phyloP scores from a whole-genome alignment of 2,797 vertebrate genomes.

The Cyprinella venusta region DNA sequence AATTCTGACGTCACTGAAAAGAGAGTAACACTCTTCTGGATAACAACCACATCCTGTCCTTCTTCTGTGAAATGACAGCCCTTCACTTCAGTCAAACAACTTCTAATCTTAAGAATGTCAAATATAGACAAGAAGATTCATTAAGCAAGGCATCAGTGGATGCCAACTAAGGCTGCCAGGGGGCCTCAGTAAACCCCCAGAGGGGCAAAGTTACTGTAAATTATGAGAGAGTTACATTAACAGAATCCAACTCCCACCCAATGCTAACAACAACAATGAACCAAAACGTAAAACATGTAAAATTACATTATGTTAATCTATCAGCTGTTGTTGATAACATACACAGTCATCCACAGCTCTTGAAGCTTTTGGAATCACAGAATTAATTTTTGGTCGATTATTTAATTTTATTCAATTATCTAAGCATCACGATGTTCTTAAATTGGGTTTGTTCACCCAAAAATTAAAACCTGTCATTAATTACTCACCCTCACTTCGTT shows the following conservation, averaged over 20 bases:
- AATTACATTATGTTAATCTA: neutral
- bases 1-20: slow-evolving; percentile 25
- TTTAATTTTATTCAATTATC: neutral
- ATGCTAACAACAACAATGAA: neutral
- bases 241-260: neutral
- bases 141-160: neutral
- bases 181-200: neutral
- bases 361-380: neutral
- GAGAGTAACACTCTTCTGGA: slow-evolving; percentile 17
- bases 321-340: neutral
- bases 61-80: slow-evolving; percentile 32
- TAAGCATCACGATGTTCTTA: neutral
- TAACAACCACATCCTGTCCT: slow-evolving; percentile 47
- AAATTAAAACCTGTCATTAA: no score
- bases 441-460: no score
- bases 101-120: neutral
- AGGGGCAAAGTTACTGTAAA: neutral
- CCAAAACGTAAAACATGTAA: neutral
- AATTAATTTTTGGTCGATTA: neutral
- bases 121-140: neutral
- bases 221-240: neutral
- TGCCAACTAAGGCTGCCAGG: neutral
- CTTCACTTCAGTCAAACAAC: slow-evolving; percentile 20
- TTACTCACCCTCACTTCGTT: no score
- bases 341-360: neutral